A percentile compares a stretch with the other conserved stretches of the same genome.
phyloP scores from a whole-genome alignment of 2,888 invertebrate species.

The Phytoseiulus persimilis region DNA sequence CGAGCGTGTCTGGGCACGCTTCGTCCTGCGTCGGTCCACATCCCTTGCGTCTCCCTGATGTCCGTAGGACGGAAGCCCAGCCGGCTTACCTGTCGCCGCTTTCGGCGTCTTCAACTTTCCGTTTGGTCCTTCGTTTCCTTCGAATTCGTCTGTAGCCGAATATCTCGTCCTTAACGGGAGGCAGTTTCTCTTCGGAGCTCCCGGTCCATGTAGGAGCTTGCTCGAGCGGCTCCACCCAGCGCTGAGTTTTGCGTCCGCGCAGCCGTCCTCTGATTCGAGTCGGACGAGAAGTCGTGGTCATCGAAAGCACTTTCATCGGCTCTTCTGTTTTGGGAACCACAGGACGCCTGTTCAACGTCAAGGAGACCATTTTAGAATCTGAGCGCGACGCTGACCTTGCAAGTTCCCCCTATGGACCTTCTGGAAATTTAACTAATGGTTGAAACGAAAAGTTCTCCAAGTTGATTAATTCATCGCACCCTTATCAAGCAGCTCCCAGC shows the following conservation, averaged over 20 bases:
- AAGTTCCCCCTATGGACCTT: too few relatives aligned
- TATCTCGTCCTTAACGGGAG: background rate
- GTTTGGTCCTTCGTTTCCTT: background rate
- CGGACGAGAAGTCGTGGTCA: background rate
- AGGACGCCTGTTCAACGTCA: background rate
- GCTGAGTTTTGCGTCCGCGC: conserved; percentile 22
- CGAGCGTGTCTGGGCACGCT: background rate
- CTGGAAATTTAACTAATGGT: too few relatives aligned
- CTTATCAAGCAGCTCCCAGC: too few relatives aligned
- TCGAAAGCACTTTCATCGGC: conserved; percentile 16
- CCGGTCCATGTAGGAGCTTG: background rate
- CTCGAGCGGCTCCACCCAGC: background rate
- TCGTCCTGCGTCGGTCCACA: background rate
- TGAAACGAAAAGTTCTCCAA: too few relatives aligned
- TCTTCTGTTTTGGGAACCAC: conserved; percentile 6
- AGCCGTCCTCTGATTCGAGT: conserved; percentile 7
- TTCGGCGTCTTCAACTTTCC: background rate
- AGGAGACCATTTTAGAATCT: background rate
- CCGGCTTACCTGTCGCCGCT: background rate
- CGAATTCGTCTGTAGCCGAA: background rate
- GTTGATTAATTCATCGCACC: too few relatives aligned
- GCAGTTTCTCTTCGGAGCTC: background rate
- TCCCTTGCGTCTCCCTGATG: background rate
- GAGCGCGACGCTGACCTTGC: too few relatives aligned
- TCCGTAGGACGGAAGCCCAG: background rate